Evolutionary conservation across 2,797 vertebrate species (phyloP).

Genomic region (Sebastes ruberrimus): DNA sequence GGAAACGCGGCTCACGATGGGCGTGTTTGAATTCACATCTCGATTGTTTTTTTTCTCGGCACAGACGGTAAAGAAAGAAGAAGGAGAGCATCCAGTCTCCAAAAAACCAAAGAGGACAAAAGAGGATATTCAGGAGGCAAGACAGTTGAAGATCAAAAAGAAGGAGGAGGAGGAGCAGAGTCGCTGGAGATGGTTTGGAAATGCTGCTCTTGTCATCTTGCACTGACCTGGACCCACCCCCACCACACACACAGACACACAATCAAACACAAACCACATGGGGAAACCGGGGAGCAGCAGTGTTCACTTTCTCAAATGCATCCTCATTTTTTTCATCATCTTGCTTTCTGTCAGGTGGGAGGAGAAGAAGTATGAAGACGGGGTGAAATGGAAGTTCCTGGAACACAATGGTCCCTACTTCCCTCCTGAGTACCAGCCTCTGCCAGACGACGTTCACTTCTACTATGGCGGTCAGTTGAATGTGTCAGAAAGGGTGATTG

Average conservation of each 20-base stretch:
- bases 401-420: constrained; percentile 82
- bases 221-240: not conserved
- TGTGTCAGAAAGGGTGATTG: not conserved
- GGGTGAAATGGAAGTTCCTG: constrained; percentile 83
- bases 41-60: not conserved
- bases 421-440: constrained; percentile 71
- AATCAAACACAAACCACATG: not conserved
- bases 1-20: not conserved
- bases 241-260: not conserved
- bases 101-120: constrained; percentile 77
- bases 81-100: constrained; percentile 52
- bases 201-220: constrained; percentile 5
- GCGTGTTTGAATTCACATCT: not conserved
- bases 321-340: not conserved
- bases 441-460: constrained; percentile 77
- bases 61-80: constrained; percentile 71
- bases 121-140: constrained; percentile 72
- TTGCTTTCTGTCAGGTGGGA: constrained; percentile 76
- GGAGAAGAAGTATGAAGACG: constrained; percentile 82
- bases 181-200: constrained; percentile 85
- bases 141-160: constrained; percentile 74
- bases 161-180: constrained; percentile 82
- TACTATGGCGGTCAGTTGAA: constrained; percentile 74
- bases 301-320: constrained; percentile 2
- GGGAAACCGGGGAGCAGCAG: not conserved